These are phyloP conservation scores for Drosophila ohnishii DNA, from an alignment of 1,140 invertebrate genomes.

Conservation along the genomic window DNA sequence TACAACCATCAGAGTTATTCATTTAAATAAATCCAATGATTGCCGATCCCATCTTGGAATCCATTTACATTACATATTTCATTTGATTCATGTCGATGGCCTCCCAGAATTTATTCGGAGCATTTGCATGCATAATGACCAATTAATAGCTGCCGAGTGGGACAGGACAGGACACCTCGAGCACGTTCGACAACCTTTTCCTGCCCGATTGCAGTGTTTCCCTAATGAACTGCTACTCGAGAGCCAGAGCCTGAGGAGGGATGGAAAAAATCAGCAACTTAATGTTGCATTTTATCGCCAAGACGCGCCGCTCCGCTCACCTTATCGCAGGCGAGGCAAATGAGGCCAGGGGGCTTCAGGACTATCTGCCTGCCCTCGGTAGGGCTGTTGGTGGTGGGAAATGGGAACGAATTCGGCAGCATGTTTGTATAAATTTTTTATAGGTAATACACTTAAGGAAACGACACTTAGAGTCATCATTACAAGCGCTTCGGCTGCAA, in stretches of 20 bases:
- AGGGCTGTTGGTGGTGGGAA: slow-evolving; percentile 45
- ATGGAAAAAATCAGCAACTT: slow-evolving; percentile 71
- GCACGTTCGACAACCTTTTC: slow-evolving; percentile 37
- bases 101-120: slow-evolving; percentile 4
- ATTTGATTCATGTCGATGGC: slow-evolving; percentile 1
- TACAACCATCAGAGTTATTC: neutral
- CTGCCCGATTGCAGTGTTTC: slow-evolving; percentile 45
- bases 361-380: slow-evolving; percentile 3
- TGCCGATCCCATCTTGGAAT: slow-evolving; percentile 1
- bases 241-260: slow-evolving; percentile 12
- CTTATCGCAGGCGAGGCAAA: slow-evolving; percentile 46
- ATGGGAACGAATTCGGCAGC: slow-evolving; percentile 68
- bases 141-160: slow-evolving; percentile 31
- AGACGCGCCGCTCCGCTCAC: slow-evolving; percentile 37
- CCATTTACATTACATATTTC: slow-evolving; percentile 9
- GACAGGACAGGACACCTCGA: slow-evolving; percentile 8
- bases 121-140: slow-evolving; percentile 41
- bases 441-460: slow-evolving; percentile 83
- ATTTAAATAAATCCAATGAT: slow-evolving; percentile 7
- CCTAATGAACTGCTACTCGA: slow-evolving; percentile 73
- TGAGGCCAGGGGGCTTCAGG: slow-evolving; percentile 36
- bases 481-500: slow-evolving; percentile 82
- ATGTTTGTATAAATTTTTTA: slow-evolving; percentile 83
- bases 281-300: slow-evolving; percentile 82
- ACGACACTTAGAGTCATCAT: slow-evolving; percentile 83